Base-by-base conservation (phyloP, 2,888 invertebrate genomes). In the Hydrotaea diabolus region DNA sequence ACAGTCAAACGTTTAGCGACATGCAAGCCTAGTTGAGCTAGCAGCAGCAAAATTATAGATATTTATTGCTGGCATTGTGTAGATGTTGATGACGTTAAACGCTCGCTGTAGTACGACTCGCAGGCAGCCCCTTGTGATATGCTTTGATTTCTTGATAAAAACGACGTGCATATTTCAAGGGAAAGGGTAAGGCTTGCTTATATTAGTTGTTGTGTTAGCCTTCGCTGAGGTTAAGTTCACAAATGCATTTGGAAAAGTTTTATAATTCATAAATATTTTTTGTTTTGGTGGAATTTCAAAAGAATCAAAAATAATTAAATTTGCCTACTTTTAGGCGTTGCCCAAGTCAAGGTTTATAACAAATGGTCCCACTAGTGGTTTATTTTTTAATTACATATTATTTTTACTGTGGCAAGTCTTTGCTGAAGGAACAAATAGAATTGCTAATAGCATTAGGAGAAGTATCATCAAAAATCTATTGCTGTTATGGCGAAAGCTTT, bases 91-190 rank as follows among this genome's bases (percentile, higher is more conserved):
- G 69, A 69, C 69, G 69, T 69, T 69, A 69, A 69, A 69, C 15
- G 46, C 21, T 46, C n/a, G 19, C 17, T 19, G 21, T 36, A 43
- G 39, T n/a, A 15, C 46, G 21, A 13, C 66, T 21, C 39, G 46
- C 21, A 43, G 19, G 46, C 46, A 39, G 39, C 69, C 46, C 69
- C 46, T 69, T 69, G 23, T 46, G 46, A 69, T 69, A 69, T 46
- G 69, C 21, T 69, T 69, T 23, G 43, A 69, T 69, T 69, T 69
- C 43, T 46, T 69, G 69, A 69, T 69, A 69, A n/a, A n/a, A n/a
- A 31, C 31, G 2, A 31, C 31, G 31, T 31, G 7, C 2, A 7
- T 31, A 4, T 31, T 2, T 31, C 31, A 31, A 4, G 31, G 53
- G 53, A 31, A 31, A 31, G n/a, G 3, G 31, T 26, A 13, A 59